phyloP scores from a whole-genome alignment of 2,797 vertebrate genomes.

The Pyrocephalus nanus region DNA sequence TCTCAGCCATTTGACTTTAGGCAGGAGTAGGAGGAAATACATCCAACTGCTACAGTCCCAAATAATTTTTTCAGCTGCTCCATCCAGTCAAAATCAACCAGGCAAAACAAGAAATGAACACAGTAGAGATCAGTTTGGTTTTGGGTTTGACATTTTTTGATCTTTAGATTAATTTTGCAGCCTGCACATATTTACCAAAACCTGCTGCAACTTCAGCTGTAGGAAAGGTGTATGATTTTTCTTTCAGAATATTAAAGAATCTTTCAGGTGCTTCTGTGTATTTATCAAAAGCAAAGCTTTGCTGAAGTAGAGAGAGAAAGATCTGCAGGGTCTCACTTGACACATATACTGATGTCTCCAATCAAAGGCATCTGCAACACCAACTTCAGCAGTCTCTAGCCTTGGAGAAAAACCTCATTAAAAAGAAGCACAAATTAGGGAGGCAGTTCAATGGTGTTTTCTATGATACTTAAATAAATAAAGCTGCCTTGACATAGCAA shows the following conservation, averaged over 20 bases:
- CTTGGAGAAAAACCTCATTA: background rate
- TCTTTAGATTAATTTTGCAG: background rate
- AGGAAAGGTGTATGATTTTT: no score
- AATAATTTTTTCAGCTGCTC: background rate
- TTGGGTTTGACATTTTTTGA: background rate
- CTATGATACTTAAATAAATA: conserved; percentile 37
- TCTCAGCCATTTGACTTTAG: background rate
- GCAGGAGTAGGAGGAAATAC: accelerated
- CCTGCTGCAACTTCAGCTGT: no score
- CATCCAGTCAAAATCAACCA: background rate
- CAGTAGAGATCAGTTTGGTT: background rate
- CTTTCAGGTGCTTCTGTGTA: no score
- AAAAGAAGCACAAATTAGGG: background rate
- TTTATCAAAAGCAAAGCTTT: no score
- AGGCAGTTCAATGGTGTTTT: background rate
- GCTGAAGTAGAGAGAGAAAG: no score
- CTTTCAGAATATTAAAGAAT: no score
- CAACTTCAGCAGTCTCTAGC: background rate
- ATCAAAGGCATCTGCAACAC: background rate
- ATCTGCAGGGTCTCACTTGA: no score
- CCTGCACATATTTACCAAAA: no score
- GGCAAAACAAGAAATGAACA: background rate
- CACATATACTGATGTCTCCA: background rate
- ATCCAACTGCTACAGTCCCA: background rate
- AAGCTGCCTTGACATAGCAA: conserved; percentile 15